Percentiles rank a stretch among this genome's conserved stretches.
Evolutionary conservation across 1,140 invertebrate species (phyloP).

Genomic region (Watersipora subatra): DNA sequence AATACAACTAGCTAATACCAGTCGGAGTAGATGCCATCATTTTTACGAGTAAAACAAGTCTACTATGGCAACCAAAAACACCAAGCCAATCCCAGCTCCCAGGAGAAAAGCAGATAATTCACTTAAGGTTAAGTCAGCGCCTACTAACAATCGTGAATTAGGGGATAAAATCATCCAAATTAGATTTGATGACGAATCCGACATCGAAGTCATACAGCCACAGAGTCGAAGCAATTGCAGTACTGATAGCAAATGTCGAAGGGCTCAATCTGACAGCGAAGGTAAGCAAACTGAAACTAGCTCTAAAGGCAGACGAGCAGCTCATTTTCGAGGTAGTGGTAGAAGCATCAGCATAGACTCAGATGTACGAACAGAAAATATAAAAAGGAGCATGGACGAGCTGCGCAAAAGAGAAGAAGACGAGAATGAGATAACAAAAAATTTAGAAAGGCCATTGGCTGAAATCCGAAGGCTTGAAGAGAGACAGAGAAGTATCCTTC

Average conservation of each 20-base stretch:
- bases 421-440: neutral
- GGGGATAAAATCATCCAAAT: neutral
- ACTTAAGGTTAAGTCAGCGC: neutral
- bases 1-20: too few species aligned
- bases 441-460: neutral
- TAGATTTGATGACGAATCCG: neutral
- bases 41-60: too few species aligned
- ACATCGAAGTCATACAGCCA: neutral
- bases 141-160: neutral
- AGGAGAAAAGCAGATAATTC: neutral
- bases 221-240: too few species aligned
- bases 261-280: too few species aligned
- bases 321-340: neutral
- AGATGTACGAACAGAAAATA: neutral
- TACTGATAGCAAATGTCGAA: too few species aligned
- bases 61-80: neutral
- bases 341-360: neutral
- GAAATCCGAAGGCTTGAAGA: slow-evolving; percentile 1
- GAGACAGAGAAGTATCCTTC: neutral
- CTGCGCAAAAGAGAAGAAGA: neutral
- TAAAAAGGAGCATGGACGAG: neutral
- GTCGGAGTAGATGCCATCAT: too few species aligned
- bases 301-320: neutral
- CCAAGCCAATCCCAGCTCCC: neutral
- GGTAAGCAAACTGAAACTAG: neutral